Evolutionary conservation across 2,888 invertebrate genomes (phyloP), one percentile per base, ranked within the genome.

Genomic region (Clanis bilineata): DNA sequence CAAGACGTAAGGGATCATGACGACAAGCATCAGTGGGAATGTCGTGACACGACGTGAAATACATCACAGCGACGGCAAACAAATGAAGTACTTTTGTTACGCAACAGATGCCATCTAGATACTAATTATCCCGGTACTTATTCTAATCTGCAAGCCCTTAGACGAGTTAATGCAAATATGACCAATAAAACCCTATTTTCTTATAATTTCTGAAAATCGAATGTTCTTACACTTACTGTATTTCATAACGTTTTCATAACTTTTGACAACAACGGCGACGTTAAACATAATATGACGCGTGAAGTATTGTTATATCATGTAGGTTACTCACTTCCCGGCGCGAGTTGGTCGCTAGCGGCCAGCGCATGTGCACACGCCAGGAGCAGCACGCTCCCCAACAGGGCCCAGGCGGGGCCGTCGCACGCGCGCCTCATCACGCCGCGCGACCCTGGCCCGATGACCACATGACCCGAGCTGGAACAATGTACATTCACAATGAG

Each of bases 381-480:
- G 76, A 86, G 80, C 77, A 86, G 81, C 79, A 80, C 78, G 76
- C 80, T 73, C 77, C 82, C 85, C 80, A 79, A 80, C 76, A 77
- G 79, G 79, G 80, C 80, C 86, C 82, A 79, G 64, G 76, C 70
- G 72, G 75, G 73, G 79, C 73, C 75, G 71, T 69, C 71, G 78
- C 82, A 72, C 74, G 80, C 76, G 78, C 83, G 80, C 76, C 82
- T 73, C 88, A 87, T 88, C 79, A 88, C 82, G 82, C 86, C 73
- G 83, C 81, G 79, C 72, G 77, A 72, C 73, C 64, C 64, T 64
- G 73, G 75, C 74, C 79, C 64, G 68, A 72, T 72, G 77, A 75
- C 83, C 80, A 72, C 89, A 90, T 90, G 80, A 74, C 86, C 83
- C 82, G 84, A 86, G 82, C 90, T 90, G 77, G 0, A 82, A 84